phyloP scores from a whole-genome alignment of 92 coral and sea anemone genomes.

The Paragorgia papillata region DNA sequence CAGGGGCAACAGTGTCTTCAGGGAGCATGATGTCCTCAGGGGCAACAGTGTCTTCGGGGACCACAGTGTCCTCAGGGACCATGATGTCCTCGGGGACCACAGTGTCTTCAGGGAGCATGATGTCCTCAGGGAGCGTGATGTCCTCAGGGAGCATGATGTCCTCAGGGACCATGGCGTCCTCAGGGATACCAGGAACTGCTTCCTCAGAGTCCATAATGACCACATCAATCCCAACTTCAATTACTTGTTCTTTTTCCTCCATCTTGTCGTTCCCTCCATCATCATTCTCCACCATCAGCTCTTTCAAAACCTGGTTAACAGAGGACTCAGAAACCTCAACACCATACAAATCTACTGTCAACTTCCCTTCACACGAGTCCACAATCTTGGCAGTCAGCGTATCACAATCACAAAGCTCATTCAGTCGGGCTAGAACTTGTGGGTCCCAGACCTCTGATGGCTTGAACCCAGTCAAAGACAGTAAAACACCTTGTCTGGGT shows the following conservation, averaged over 20 bases:
- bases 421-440: not conserved
- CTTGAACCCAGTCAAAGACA: slow-evolving; percentile 52
- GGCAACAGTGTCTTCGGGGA: not conserved
- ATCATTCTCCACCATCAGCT: not conserved
- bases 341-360: not conserved
- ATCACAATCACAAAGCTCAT: slow-evolving; percentile 8
- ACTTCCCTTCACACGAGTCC: not conserved
- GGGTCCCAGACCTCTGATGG: slow-evolving; percentile 32
- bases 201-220: no score
- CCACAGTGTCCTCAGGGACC: not conserved
- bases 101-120: not conserved
- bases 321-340: not conserved
- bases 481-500: slow-evolving; percentile 65
- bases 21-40: no score
- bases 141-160: no score
- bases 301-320: not conserved
- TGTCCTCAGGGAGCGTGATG: not conserved
- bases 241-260: no score
- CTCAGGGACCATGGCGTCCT: not conserved
- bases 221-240: no score
- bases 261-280: not conserved
- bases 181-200: not conserved
- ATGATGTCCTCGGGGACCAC: not conserved
- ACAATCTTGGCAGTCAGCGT: not conserved
- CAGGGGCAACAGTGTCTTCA: not conserved